Percentiles rank a stretch among this genome's conserved stretches.
Conservation (phyloP, 2,113 vertebrate genomes). For the Carettochelys insculpta region DNA sequence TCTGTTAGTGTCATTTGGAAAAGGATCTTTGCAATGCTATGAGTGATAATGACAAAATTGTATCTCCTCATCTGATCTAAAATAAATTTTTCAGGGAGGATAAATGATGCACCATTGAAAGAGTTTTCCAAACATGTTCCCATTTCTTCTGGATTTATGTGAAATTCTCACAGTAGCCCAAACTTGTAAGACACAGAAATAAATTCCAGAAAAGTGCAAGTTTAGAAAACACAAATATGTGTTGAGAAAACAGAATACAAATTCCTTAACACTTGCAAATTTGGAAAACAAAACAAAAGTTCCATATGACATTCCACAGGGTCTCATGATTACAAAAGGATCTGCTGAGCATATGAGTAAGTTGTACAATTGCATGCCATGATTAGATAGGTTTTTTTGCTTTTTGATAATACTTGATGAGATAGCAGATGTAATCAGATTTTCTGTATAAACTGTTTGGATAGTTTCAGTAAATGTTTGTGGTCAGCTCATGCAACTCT, state of each 20-base stretch:
- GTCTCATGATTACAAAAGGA: not conserved
- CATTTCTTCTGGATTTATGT: not conserved
- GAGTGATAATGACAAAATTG: constrained; percentile 4
- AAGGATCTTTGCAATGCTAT: not conserved
- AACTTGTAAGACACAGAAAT: not conserved
- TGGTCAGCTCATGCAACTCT: not conserved
- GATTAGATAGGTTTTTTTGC: not conserved
- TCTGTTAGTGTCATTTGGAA: not conserved
- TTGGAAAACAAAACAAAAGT: not conserved
- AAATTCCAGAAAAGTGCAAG: not conserved
- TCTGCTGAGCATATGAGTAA: not conserved
- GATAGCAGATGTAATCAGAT: not conserved
- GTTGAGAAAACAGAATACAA: not conserved
- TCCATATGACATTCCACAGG: not conserved
- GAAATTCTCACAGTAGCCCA: not conserved
- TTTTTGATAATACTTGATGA: not conserved
- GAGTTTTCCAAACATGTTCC: not conserved
- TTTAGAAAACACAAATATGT: not conserved
- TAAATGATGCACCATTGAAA: not conserved
- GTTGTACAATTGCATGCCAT: not conserved
- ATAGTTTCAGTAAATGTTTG: not conserved
- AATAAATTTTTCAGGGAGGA: not conserved
- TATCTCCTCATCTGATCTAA: constrained; percentile 38
- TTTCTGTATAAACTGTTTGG: not conserved
- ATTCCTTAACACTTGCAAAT: constrained; percentile 22